Conservation (phyloP, 2,113 vertebrate species). For the Neodon shergylaensis region DNA sequence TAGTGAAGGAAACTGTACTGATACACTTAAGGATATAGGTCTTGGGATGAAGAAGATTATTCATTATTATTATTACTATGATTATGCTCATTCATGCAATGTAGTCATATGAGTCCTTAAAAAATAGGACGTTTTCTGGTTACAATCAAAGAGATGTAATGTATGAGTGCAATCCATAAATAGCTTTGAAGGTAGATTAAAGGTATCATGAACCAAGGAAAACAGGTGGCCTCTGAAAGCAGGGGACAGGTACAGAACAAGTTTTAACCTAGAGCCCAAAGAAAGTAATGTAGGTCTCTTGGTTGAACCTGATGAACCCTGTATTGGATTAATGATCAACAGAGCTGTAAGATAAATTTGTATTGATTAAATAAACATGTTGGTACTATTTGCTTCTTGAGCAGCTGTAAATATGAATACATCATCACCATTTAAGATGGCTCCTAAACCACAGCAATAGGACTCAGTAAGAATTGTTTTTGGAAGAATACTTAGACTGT, state of each 20-base stretch:
- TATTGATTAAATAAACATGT: background rate
- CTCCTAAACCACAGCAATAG: background rate
- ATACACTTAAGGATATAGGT: background rate
- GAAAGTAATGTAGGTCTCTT: background rate
- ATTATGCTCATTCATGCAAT: background rate
- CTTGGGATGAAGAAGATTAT: background rate
- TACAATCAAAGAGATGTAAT: background rate
- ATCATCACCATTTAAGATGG: background rate
- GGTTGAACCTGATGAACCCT: background rate
- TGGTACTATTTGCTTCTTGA: background rate
- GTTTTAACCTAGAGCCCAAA: background rate
- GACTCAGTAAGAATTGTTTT: background rate
- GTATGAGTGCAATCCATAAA: background rate
- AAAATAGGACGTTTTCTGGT: background rate
- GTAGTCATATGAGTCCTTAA: background rate
- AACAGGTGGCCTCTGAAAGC: background rate
- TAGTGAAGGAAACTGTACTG: background rate
- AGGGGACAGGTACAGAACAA: background rate
- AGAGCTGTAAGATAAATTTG: background rate
- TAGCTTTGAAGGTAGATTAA: conserved; percentile 8
- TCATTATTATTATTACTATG: conserved; percentile 20
- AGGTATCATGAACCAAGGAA: background rate
- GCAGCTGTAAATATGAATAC: background rate
- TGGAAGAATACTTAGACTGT: background rate
- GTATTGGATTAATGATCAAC: background rate